phyloP scores from a whole-genome alignment of 2,797 vertebrate species.

The Chelon auratus region DNA sequence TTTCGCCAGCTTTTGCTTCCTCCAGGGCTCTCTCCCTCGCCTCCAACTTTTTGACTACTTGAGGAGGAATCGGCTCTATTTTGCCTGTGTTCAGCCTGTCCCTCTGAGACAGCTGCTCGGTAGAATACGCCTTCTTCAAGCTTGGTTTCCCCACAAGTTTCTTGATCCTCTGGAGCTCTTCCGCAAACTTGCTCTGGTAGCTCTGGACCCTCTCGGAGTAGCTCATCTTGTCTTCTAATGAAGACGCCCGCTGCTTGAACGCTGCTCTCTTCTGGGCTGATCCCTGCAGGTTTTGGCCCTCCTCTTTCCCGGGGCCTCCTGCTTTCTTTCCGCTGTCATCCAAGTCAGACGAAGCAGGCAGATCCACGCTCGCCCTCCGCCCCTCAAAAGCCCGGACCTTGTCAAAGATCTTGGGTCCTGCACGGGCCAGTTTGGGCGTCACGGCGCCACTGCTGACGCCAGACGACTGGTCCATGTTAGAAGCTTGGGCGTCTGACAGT shows the following conservation, averaged over 20 bases:
- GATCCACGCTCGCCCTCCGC: conserved; percentile 73
- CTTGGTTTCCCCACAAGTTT: conserved; percentile 89
- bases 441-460: conserved; percentile 72
- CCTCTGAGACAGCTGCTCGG: conserved; percentile 79
- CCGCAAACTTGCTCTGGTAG: conserved; percentile 91
- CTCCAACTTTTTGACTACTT: conserved; percentile 76
- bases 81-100: conserved; percentile 62
- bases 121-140: conserved; percentile 88
- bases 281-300: conserved; percentile 64
- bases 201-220: conserved; percentile 86
- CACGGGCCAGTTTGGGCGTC: conserved; percentile 86
- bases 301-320: conserved; percentile 60
- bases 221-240: conserved; percentile 89
- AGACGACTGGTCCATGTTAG: conserved; percentile 80
- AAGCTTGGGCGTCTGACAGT: conserved; percentile 76
- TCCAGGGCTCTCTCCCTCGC: conserved; percentile 66
- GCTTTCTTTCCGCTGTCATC: conserved; percentile 72
- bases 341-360: conserved; percentile 80
- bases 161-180: conserved; percentile 93
- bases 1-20: conserved; percentile 32
- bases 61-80: conserved; percentile 77
- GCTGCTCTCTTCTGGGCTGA: conserved; percentile 81
- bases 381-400: conserved; percentile 92
- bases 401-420: conserved; percentile 89
- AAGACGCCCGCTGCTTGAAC: conserved; percentile 92